Evolutionary conservation across 2,888 invertebrate species (phyloP).

Genomic region (Oscheius sp.): DNA sequence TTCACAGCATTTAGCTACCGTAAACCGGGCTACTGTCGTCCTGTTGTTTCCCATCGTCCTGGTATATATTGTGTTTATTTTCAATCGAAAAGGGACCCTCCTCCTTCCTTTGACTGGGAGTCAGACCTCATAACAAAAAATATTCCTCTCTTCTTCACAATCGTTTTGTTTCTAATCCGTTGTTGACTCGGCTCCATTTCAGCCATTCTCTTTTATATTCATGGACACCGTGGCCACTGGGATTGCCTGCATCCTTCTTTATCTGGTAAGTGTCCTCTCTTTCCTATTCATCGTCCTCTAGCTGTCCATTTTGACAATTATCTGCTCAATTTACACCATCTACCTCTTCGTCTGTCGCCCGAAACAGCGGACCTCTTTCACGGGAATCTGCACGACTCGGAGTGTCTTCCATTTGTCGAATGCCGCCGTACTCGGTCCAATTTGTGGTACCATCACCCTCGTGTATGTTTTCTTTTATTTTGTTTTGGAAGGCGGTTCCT

Average conservation of each 20-base stretch:
- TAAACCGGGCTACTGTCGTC: no score
- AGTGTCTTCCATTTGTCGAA: constrained; percentile 26
- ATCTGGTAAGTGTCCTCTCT: constrained; percentile 2
- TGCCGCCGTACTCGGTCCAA: constrained; percentile 10
- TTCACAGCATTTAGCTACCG: no score
- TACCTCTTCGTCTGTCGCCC: constrained; percentile 7
- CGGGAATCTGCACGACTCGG: constrained; percentile 26
- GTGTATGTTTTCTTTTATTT: constrained; percentile 11
- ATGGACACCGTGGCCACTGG: constrained; percentile 21
- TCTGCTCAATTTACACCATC: constrained; percentile 19
- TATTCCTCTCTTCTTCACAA: no score
- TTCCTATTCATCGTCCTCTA: neutral
- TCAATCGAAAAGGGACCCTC: no score
- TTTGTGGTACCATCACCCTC: constrained; percentile 17
- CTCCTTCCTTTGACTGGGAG: no score
- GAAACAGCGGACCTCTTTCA: constrained; percentile 25
- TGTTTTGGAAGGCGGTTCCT: neutral
- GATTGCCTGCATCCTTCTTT: constrained; percentile 19
- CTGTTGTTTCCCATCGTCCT: no score
- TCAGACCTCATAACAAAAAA: no score
- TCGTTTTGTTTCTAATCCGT: neutral
- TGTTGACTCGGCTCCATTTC: neutral
- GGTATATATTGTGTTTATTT: no score
- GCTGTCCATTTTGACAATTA: constrained; percentile 1
- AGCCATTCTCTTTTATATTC: constrained; percentile 5